Evolutionary conservation across 2,113 vertebrate genomes (phyloP), one percentile per base, ranked within the genome.

Genomic region (Polypterus bichir): DNA sequence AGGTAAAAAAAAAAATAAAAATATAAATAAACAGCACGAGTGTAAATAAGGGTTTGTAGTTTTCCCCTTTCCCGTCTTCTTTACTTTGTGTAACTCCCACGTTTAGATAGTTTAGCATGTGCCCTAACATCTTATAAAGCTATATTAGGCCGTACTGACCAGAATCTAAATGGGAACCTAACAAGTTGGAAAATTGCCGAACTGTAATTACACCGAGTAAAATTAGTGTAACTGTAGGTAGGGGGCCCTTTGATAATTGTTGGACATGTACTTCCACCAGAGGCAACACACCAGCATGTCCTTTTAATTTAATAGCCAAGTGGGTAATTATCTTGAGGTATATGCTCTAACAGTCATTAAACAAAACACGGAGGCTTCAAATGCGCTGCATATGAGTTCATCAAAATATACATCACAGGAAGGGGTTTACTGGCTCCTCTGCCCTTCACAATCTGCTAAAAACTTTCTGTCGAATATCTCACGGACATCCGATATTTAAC

Each of bases 251-350:
- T 3, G 51, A 8, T 52, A 52, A 52, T 52, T 52, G 7, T 52
- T 10, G 10, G 51, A 52, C 51, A 52, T 52, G 51, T 10, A 52
- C 51, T 52, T 52, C 10, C 51, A 52, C 51, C 51, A 52, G 51
- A 52, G 51, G 51, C 51, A 52, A 52, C 51, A 52, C 51, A 52
- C 51, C 51, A 52, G 51, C 51, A 10, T 52, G 10, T 52, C 51
- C 51, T 52, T 51, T 52, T 52, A 52, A 52, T 52, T 52, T 52
- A 52, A 52, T 52, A 52, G 51, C 10, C 51, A 52, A 52, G 51
- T 52, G 51, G 51, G 51, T 52, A 52, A 52, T 52, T 52, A 52
- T 52, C 51, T 52, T 52, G 51, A 10, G 4, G 51, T 52, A 52
- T 52, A 4, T 52, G 51, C 51, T 52, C 51, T 52, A 10, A 51